These are phyloP conservation scores for Stenichneumon culpator DNA, from an alignment of 2,888 invertebrate genomes.

Conservation along the genomic window DNA sequence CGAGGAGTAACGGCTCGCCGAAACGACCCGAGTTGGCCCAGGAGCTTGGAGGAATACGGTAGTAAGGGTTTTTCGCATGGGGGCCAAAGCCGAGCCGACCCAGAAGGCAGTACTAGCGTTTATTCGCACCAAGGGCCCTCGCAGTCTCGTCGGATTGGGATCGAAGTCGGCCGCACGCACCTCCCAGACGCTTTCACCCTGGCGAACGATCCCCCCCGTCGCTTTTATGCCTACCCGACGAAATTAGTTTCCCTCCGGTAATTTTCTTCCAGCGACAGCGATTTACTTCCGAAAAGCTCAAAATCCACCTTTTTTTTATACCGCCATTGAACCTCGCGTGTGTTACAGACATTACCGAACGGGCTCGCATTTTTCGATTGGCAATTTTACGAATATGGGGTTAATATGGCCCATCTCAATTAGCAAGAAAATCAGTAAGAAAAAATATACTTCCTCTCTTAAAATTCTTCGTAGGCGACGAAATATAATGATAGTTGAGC, in stretches of 20 bases:
- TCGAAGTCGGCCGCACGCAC: conserved; percentile 40
- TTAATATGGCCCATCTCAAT: not conserved
- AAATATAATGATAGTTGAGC: not conserved
- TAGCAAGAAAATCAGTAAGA: not conserved
- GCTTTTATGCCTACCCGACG: conserved; percentile 66
- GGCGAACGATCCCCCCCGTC: conserved; percentile 15
- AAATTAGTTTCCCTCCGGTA: conserved; percentile 67
- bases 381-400: not conserved
- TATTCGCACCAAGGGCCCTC: conserved; percentile 36
- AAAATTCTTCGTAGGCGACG: not conserved
- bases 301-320: conserved; percentile 1
- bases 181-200: conserved; percentile 20
- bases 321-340: conserved; percentile 21
- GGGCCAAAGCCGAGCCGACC: conserved; percentile 6
- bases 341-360: not conserved
- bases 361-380: conserved; percentile 13
- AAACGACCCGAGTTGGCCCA: conserved; percentile 57
- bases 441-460: not conserved
- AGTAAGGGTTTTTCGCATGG: conserved; percentile 17
- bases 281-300: conserved; percentile 55
- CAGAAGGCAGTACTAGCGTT: conserved; percentile 20
- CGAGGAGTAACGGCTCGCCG: conserved; percentile 50
- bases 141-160: conserved; percentile 22
- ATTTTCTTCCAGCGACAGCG: conserved; percentile 57
- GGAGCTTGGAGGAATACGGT: conserved; percentile 42